Base-by-base conservation (phyloP, 2,888 invertebrate genomes). In the Furcula furcula region DNA sequence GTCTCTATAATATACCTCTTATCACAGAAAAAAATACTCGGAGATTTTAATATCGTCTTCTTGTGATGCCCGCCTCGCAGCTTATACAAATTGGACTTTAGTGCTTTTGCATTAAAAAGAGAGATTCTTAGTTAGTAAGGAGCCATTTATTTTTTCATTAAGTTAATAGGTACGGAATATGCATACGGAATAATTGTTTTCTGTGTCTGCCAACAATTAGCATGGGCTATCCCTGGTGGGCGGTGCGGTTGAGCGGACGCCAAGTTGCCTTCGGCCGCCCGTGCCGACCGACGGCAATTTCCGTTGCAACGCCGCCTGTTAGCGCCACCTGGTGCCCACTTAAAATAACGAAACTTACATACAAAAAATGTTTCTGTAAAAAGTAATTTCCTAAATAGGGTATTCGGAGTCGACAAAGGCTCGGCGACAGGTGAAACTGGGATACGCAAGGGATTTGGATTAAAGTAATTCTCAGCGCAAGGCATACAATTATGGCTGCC, bases 131-230 rank as follows among this genome's bases (percentile, higher is more conserved):
- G n/a, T n/a, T n/a, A n/a, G n/a, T n/a, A n/a, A n/a, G n/a, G n/a
- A n/a, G n/a, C n/a, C n/a, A n/a, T n/a, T n/a, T n/a, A n/a, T n/a
- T n/a, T n/a, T n/a, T n/a, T n/a, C n/a, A n/a, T n/a, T n/a, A n/a
- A n/a, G n/a, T n/a, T n/a, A n/a, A n/a, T n/a, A n/a, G n/a, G n/a
- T n/a, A n/a, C n/a, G n/a, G n/a, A n/a, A n/a, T n/a, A n/a, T n/a
- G n/a, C n/a, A n/a, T n/a, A n/a, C n/a, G n/a, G n/a, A n/a, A n/a
- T 72, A 73, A 80, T 79, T 74, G 75, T 79, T 77, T 78, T 76
- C 65, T 64, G 65, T 72, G 67, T 66, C 61, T 62, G 58, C 65
- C 57, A 63, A 71, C 69, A 75, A 76, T 76, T 76, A 77, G 71
- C 68, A 63, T 56, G 61, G 36, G 57, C 53, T 58, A 59, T 47